Percentiles rank a stretch among this genome's conserved stretches.
phyloP scores from a whole-genome alignment of 2,113 vertebrate genomes.

The Butorides virescens region DNA sequence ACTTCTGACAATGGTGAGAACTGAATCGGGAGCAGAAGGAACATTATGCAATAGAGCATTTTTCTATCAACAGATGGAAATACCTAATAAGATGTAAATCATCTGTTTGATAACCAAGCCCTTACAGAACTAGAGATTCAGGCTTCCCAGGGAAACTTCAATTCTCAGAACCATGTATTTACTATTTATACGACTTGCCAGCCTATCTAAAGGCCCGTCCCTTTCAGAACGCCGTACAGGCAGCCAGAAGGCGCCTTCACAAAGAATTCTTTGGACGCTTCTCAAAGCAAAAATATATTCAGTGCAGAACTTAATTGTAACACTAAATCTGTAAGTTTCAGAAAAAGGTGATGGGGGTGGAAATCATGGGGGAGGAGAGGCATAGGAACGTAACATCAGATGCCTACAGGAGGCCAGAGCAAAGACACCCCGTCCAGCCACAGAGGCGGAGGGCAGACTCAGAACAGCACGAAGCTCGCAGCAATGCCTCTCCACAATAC shows the following conservation, averaged over 20 bases:
- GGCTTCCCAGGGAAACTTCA: conserved; percentile 36
- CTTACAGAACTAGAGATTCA: background rate
- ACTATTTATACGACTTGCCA: conserved; percentile 21
- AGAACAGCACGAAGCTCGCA: background rate
- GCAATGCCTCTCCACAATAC: background rate
- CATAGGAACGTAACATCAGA: background rate
- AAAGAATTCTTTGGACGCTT: background rate
- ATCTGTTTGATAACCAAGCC: conserved; percentile 15
- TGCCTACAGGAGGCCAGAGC: background rate
- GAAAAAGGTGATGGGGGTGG: background rate
- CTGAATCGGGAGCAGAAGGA: background rate
- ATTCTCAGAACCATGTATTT: background rate
- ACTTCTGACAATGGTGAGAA: background rate
- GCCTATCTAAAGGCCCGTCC: background rate
- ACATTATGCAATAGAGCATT: background rate
- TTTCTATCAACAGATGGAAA: conserved; percentile 36
- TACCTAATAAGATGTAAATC: conserved; percentile 32
- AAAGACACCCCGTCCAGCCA: background rate
- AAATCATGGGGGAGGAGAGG: background rate
- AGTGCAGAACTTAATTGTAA: conserved; percentile 9
- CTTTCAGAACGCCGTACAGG: background rate
- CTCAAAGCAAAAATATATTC: conserved; percentile 40
- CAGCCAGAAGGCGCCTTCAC: conserved; percentile 48
- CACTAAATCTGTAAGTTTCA: background rate
- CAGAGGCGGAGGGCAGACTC: background rate